Base-by-base conservation (phyloP, 2,888 invertebrate genomes). In the Gryllus longicercus region DNA sequence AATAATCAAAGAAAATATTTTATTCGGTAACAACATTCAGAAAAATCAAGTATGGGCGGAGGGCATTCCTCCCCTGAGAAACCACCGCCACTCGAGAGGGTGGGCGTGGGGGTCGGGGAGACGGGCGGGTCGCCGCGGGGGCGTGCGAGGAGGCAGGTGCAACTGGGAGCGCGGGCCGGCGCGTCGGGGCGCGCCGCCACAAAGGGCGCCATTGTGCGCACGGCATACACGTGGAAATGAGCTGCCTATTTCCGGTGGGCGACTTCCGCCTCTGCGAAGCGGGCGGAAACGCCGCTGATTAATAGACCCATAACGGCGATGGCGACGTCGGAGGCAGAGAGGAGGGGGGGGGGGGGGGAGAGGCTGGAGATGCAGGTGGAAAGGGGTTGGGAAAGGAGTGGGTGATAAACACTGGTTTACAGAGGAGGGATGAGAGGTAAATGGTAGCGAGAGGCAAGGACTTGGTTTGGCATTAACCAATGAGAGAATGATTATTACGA, bases 171-270 rank as follows among this genome's bases (percentile, higher is more conserved):
- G 63, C 63, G 18, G 18, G 63, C 3, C 14, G 63, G 63, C 63
- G 63, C 63, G 63, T 16, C 63, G n/a, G 63, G 63, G 63, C n/a
- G 11, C 63, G n/a, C 16, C 63, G 16, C n/a, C 63, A 63, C 63
- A 63, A 63, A 63, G 63, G 63, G 8, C 63, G 14, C 63, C 63
- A 63, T 63, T 63, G 63, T 63, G n/a, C 63, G 63, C n/a, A 5
- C 16, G 16, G 63, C 63, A 16, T 63, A 63, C 16, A 63, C 63
- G 63, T 63, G 63, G 63, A 63, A 63, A 63, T 63, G 63, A 63
- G 63, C 63, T 63, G 63, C 63, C 63, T 63, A 63, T 63, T 63
- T 63, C 63, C 63, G 63, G 16, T 63, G 63, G 63, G 16, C 63
- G n/a, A n/a, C 63, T 11, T 63, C 63, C 63, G 63, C 14, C 63